phyloP scores from a whole-genome alignment of 2,113 vertebrate species.

The Casuarius casuarius region DNA sequence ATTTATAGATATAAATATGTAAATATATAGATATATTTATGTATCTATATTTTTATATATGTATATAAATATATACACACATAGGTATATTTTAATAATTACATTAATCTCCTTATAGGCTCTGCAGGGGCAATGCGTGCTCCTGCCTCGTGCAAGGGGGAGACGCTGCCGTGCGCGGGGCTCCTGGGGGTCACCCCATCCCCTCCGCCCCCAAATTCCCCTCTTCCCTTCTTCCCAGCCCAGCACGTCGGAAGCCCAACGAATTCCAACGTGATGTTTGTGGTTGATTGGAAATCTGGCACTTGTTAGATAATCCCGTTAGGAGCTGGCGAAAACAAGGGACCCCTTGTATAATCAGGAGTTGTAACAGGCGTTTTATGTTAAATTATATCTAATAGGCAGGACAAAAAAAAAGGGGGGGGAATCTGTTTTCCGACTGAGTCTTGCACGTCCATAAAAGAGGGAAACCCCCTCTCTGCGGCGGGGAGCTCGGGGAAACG shows the following conservation, averaged over 20 bases:
- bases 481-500: no score
- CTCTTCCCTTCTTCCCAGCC: slow-evolving; percentile 31
- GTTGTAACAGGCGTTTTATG: slow-evolving; percentile 70
- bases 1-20: neutral
- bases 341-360: slow-evolving; percentile 13
- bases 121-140: neutral
- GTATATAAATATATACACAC: no score
- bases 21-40: no score
- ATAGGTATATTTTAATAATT: neutral
- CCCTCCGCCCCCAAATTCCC: neutral
- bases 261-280: slow-evolving; percentile 57
- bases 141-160: neutral
- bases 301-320: slow-evolving; percentile 75
- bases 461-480: no score
- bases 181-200: accelerated
- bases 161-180: accelerated
- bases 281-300: slow-evolving; percentile 75
- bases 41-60: no score
- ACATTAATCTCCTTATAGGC: neutral
- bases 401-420: slow-evolving; percentile 29
- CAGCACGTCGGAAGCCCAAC: slow-evolving; percentile 50
- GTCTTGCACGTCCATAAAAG: no score
- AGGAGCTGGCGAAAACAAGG: slow-evolving; percentile 69
- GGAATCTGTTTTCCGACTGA: no score
- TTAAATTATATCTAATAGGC: slow-evolving; percentile 61